These are phyloP conservation scores for Marasmarcha lunaedactyla DNA, from an alignment of 2,888 invertebrate species.

Conservation along the genomic window DNA sequence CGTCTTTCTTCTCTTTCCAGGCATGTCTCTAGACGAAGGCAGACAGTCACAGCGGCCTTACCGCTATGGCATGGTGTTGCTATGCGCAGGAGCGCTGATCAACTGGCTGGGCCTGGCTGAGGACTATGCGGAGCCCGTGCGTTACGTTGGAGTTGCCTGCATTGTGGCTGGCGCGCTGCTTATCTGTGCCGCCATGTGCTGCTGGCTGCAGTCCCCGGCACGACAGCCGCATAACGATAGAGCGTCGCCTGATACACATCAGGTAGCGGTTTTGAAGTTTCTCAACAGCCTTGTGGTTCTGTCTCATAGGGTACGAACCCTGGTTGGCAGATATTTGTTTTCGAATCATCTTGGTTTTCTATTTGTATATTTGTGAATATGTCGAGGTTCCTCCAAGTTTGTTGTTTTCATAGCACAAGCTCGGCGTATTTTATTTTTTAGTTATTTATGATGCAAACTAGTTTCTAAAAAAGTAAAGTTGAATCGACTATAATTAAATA, in stretches of 20 bases:
- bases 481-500: too few species aligned
- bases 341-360: too few species aligned
- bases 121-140: constrained; percentile 78
- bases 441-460: too few species aligned
- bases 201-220: constrained; percentile 74
- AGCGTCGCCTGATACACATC: constrained; percentile 57
- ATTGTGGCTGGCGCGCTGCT: constrained; percentile 80
- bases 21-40: constrained; percentile 75
- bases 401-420: too few species aligned
- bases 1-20: constrained; percentile 37
- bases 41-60: constrained; percentile 78
- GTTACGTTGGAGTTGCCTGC: constrained; percentile 80
- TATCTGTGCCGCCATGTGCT: constrained; percentile 80
- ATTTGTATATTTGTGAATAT: too few species aligned
- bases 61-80: constrained; percentile 78
- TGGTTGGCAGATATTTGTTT: too few species aligned
- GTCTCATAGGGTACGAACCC: too few species aligned
- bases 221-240: constrained; percentile 53
- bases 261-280: constrained; percentile 44
- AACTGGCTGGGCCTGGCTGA: constrained; percentile 81
- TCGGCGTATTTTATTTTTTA: too few species aligned
- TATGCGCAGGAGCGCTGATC: constrained; percentile 79
- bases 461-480: too few species aligned
- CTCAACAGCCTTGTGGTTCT: too few species aligned
- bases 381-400: too few species aligned